Evolutionary conservation across 2,797 vertebrate species (phyloP).

Genomic region (Sebastes vulpes): DNA sequence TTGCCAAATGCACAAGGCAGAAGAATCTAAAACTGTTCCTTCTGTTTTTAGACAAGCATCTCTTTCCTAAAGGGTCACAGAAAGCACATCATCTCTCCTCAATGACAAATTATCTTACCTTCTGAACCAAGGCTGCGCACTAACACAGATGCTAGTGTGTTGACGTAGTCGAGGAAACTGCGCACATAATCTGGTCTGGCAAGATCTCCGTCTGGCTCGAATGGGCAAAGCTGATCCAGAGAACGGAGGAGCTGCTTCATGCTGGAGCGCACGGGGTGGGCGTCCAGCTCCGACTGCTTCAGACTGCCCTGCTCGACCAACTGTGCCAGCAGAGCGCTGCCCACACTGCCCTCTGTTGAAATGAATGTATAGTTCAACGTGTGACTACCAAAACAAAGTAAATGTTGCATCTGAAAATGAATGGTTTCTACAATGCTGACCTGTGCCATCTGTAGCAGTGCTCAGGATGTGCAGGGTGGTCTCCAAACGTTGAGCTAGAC

Average conservation of each 20-base stretch:
- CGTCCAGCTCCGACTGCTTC: slow-evolving; percentile 88
- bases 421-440: slow-evolving; percentile 66
- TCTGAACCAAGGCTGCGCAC: slow-evolving; percentile 91
- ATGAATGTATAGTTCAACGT: background rate
- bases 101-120: slow-evolving; percentile 77
- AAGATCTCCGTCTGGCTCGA: slow-evolving; percentile 59
- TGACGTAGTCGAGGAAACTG: slow-evolving; percentile 90
- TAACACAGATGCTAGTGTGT: slow-evolving; percentile 89
- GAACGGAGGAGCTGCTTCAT: slow-evolving; percentile 90
- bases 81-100: background rate
- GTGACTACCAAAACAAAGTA: background rate
- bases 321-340: slow-evolving; percentile 81
- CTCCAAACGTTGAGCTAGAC: slow-evolving; percentile 88
- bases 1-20: background rate
- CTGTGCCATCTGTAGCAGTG: slow-evolving; percentile 79
- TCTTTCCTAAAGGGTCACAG: background rate
- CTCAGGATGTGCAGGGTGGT: slow-evolving; percentile 85
- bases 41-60: background rate
- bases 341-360: slow-evolving; percentile 84
- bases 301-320: slow-evolving; percentile 90
- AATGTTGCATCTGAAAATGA: background rate
- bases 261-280: slow-evolving; percentile 88
- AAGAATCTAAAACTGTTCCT: background rate
- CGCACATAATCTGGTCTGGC: slow-evolving; percentile 86
- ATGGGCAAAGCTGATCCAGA: slow-evolving; percentile 86